Conservation (phyloP, 2,113 vertebrate genomes). For the Saguinus midas region DNA sequence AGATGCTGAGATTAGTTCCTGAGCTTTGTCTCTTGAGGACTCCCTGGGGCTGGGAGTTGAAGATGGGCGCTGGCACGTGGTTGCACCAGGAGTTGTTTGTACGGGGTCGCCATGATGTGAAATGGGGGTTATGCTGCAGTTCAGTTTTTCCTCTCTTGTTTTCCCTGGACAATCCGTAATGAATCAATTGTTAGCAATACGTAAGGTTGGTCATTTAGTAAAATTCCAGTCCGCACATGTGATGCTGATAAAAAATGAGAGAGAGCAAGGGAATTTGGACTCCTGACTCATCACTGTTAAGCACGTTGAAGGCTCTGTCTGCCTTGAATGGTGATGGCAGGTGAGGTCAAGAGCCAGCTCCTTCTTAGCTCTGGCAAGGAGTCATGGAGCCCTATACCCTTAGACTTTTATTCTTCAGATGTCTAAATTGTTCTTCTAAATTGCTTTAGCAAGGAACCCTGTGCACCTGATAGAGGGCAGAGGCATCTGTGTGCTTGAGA, state of each 20-base stretch:
- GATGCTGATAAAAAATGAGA: neutral
- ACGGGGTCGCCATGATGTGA: neutral
- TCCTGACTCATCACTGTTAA: neutral
- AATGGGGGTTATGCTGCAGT: neutral
- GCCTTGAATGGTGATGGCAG: neutral
- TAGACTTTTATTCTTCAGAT: neutral
- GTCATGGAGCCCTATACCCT: neutral
- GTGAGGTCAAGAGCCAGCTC: neutral
- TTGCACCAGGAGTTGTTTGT: neutral
- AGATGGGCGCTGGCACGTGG: accelerated
- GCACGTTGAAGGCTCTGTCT: neutral
- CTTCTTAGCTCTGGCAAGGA: neutral
- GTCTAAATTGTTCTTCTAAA: neutral
- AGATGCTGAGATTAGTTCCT: neutral
- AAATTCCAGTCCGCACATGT: neutral
- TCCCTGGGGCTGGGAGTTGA: neutral
- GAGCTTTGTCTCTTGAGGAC: neutral
- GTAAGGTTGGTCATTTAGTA: neutral
- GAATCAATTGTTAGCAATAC: neutral
- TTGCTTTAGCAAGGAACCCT: neutral
- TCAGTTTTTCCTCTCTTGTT: neutral
- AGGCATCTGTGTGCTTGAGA: neutral
- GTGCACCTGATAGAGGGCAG: neutral
- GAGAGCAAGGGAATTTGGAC: neutral
- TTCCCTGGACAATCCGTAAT: neutral